A percentile compares a stretch with the other conserved stretches of the same genome.
phyloP scores from a whole-genome alignment of 2,888 invertebrate species.

The Capitulum mitella region DNA sequence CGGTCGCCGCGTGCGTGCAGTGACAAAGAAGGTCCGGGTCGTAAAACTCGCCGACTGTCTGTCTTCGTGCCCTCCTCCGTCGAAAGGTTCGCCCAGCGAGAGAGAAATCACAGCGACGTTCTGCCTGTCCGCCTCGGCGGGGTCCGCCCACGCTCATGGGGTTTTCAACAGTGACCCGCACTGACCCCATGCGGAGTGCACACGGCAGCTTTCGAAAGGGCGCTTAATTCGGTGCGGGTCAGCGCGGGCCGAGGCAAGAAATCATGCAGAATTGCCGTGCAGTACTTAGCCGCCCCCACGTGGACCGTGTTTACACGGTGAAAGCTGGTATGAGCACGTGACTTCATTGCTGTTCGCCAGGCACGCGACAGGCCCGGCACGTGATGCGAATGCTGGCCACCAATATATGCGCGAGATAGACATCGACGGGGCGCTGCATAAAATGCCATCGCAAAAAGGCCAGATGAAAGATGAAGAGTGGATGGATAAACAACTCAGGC shows the following conservation, averaged over 20 bases:
- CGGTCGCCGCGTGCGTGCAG: not conserved
- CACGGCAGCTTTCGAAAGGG: not conserved
- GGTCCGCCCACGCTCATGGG: too few relatives aligned
- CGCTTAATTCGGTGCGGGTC: not conserved
- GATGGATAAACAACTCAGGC: not conserved
- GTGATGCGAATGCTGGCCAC: not conserved
- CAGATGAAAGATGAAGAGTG: not conserved
- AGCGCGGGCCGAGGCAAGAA: not conserved
- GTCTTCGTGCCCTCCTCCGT: too few relatives aligned
- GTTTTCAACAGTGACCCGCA: too few relatives aligned
- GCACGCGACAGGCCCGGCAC: not conserved
- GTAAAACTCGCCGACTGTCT: too few relatives aligned
- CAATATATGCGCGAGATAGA: not conserved
- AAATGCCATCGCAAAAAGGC: not conserved
- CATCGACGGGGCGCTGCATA: not conserved
- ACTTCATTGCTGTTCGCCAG: not conserved
- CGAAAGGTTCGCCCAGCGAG: too few relatives aligned
- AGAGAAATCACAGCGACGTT: too few relatives aligned
- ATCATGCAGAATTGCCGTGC: not conserved
- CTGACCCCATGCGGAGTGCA: too few relatives aligned
- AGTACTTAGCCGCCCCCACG: not conserved
- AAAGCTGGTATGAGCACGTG: not conserved
- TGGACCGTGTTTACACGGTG: not conserved
- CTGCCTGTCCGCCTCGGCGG: too few relatives aligned
- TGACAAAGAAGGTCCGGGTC: not conserved